Percentiles rank a stretch among this genome's conserved stretches.
Conservation (phyloP, 2,113 vertebrate species). For the Catharus bicknelli region DNA sequence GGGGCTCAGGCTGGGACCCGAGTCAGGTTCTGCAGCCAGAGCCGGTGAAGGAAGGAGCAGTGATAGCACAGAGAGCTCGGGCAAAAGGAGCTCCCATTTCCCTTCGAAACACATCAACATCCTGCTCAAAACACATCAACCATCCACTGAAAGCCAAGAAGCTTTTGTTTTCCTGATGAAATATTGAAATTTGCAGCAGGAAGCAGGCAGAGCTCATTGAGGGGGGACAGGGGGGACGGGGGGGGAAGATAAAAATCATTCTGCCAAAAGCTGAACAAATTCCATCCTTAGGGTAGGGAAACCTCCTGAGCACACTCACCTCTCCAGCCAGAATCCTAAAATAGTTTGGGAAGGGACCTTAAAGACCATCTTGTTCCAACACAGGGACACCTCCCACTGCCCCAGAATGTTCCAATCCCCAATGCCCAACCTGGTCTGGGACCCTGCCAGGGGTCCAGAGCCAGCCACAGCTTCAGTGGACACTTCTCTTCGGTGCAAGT, state of each 20-base stretch:
- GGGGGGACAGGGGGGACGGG: no score
- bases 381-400: not conserved
- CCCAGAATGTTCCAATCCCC: not conserved
- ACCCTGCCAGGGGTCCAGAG: not conserved
- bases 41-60: not conserved
- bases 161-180: not conserved
- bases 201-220: not conserved
- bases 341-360: not conserved
- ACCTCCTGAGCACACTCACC: not conserved
- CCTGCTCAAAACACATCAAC: slow-evolving; percentile 6
- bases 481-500: not conserved
- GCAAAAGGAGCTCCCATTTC: not conserved
- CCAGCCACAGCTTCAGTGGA: not conserved
- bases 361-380: not conserved
- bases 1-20: not conserved
- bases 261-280: not conserved
- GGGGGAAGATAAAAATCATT: not conserved
- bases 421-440: not conserved
- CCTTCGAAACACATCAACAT: not conserved
- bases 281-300: not conserved
- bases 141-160: not conserved
- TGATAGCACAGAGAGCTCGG: not conserved
- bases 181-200: not conserved
- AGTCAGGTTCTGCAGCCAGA: not conserved
- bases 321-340: not conserved